Percentiles rank a stretch among this genome's conserved stretches.
Conservation (phyloP, 2,113 vertebrate species). For the Serranochromis macrocephalus region DNA sequence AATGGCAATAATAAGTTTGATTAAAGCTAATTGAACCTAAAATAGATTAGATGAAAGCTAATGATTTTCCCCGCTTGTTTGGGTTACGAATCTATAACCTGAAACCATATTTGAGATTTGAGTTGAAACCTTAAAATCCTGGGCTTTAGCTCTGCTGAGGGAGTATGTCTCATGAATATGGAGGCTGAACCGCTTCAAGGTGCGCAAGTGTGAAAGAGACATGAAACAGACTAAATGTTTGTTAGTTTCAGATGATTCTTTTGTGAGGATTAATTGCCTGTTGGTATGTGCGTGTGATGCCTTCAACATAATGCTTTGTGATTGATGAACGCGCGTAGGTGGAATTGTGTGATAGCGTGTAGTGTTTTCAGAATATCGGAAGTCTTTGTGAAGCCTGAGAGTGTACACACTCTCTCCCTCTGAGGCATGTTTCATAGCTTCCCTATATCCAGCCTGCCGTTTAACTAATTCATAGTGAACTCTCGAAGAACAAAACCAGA, state of each 20-base stretch:
- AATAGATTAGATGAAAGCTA: neutral
- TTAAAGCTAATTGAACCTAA: slow-evolving; percentile 25
- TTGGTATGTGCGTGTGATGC: slow-evolving; percentile 43
- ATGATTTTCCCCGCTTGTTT: neutral
- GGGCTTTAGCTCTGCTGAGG: slow-evolving; percentile 43
- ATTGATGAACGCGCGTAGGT: slow-evolving; percentile 63
- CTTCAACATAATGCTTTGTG: slow-evolving; percentile 36
- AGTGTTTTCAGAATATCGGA: slow-evolving; percentile 49
- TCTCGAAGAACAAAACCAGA: slow-evolving; percentile 66
- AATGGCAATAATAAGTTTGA: neutral
- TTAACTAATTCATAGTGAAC: slow-evolving; percentile 70
- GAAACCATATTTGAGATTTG: slow-evolving; percentile 51
- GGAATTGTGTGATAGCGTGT: slow-evolving; percentile 53
- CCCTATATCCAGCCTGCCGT: slow-evolving; percentile 60
- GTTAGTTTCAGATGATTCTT: slow-evolving; percentile 39
- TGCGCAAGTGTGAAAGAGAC: slow-evolving; percentile 51
- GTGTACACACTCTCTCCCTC: slow-evolving; percentile 60
- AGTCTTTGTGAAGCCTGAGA: slow-evolving; percentile 59
- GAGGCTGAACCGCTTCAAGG: slow-evolving; percentile 65
- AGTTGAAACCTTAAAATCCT: slow-evolving; percentile 34
- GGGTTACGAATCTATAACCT: slow-evolving; percentile 38
- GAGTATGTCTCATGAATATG: slow-evolving; percentile 68
- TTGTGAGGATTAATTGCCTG: slow-evolving; percentile 60
- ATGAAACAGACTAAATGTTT: slow-evolving; percentile 37
- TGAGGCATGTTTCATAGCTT: slow-evolving; percentile 62